Evolutionary conservation across 2,797 vertebrate genomes (phyloP).

Genomic region (Phoxinus dragarum): DNA sequence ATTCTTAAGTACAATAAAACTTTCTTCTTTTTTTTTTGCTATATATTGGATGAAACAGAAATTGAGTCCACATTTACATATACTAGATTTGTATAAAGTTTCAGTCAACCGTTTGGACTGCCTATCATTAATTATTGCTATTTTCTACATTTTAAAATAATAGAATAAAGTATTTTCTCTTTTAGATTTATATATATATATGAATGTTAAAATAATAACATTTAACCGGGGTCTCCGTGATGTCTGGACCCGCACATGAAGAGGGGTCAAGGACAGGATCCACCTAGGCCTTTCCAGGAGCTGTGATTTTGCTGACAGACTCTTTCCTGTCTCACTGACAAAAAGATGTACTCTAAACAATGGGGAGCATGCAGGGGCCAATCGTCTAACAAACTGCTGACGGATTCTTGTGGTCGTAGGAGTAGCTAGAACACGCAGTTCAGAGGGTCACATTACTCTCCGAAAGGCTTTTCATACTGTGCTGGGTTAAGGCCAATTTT

Average conservation of each 20-base stretch:
- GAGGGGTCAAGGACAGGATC: conserved; percentile 58
- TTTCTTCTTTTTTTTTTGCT: conserved; percentile 29
- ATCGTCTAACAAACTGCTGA: conserved; percentile 72
- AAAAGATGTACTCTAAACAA: conserved; percentile 62
- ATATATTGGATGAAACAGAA: background rate
- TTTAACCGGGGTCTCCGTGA: conserved; percentile 26
- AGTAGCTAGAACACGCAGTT: conserved; percentile 57
- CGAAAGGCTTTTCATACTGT: conserved; percentile 24
- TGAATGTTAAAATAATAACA: no score
- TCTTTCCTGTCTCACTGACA: conserved; percentile 71
- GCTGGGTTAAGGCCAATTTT: background rate
- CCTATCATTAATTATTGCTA: background rate
- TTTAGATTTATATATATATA: no score
- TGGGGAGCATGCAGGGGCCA: conserved; percentile 62
- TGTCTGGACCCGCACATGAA: conserved; percentile 1
- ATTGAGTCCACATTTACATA: background rate
- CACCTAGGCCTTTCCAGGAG: conserved; percentile 62
- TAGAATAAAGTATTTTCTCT: background rate
- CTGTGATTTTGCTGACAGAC: conserved; percentile 74
- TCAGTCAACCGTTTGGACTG: background rate
- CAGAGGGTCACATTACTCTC: conserved; percentile 54
- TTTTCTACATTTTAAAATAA: background rate
- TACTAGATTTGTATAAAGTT: background rate
- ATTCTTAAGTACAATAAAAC: conserved; percentile 39
- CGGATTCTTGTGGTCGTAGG: conserved; percentile 13